These are phyloP conservation scores for Novumbra hubbsi DNA, from an alignment of 2,797 vertebrate species.

Conservation along the genomic window DNA sequence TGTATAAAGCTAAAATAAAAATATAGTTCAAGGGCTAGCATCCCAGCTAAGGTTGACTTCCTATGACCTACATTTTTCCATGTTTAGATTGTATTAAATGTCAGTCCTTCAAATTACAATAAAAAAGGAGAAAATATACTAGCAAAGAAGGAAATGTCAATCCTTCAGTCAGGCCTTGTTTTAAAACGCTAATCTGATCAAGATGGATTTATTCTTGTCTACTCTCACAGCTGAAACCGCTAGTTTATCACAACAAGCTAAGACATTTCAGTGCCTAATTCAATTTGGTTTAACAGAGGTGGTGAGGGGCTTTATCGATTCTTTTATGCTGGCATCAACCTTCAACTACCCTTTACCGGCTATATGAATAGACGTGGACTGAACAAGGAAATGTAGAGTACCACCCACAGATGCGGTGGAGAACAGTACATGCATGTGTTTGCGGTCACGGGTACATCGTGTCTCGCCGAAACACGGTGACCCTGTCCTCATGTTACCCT, in stretches of 20 bases:
- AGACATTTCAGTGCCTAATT: slow-evolving; percentile 10
- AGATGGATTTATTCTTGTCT: not conserved
- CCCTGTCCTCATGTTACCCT: not conserved
- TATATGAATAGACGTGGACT: not conserved
- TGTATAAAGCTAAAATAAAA: not conserved
- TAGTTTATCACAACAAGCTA: not conserved
- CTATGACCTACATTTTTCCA: slow-evolving; percentile 7
- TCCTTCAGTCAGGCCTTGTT: not conserved
- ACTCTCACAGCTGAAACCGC: not conserved
- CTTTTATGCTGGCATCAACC: not conserved
- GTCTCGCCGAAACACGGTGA: not conserved
- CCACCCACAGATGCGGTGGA: not conserved
- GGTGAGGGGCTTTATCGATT: slow-evolving; percentile 5
- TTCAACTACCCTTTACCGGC: not conserved
- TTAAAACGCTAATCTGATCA: not conserved
- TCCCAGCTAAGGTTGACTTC: not conserved
- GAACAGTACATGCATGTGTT: not conserved
- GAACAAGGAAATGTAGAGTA: not conserved
- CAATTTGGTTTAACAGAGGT: not conserved
- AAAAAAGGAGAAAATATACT: not conserved
- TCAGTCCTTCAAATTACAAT: not conserved
- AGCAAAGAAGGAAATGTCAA: not conserved
- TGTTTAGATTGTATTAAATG: slow-evolving; percentile 3
- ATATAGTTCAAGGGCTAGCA: not conserved
- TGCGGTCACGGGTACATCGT: not conserved